Evolutionary conservation across 2,888 invertebrate species (phyloP), one percentile per base, ranked within the genome.

Genomic region (Watsonalla binaria): DNA sequence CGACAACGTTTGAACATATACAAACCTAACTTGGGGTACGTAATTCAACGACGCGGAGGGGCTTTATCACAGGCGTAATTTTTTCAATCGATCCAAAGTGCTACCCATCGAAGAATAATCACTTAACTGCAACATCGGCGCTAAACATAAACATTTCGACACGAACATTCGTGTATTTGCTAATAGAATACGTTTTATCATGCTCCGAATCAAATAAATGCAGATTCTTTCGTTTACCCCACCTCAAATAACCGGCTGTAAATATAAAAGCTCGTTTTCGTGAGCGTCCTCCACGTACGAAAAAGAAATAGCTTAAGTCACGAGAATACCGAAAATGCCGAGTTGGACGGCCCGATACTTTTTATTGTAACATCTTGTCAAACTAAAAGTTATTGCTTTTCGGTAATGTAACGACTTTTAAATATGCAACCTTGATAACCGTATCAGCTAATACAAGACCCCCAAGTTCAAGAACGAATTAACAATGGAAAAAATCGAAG

Each of bases 271-370:
- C 75, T 77, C 68, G 78, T 82, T 84, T 86, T 80, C 85, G 83
- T 88, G 84, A 83, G 78, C 78, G 79, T 80, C 77, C 76, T 79
- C 68, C 76, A 74, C 69, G 66, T 74, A 72, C 61, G 63, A 70
- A 76, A 82, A 87, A 84, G 78, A 82, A 88, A 86, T 86, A 73
- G 74, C 56, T 77, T 78, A 47, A 65, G 82, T 87, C 90, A 87
- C 87, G 89, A 80, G 65, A 80, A 57, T 62, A 73, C 60, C 71
- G 68, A 84, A 84, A 49, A 87, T 83, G 80, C 24, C 73, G 77
- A 85, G 68, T 83, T 84, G 77, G 74, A 87, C 83, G 74, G 71
- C 66, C 72, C 66, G 15, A 74, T 77, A 76, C 72, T 78, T 84
- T 81, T 81, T 78, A 73, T 71, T 74, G 73, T 74, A 71, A 80